These are phyloP conservation scores for Phycodurus eques DNA, from an alignment of 2,113 vertebrate species.

Conservation along the genomic window DNA sequence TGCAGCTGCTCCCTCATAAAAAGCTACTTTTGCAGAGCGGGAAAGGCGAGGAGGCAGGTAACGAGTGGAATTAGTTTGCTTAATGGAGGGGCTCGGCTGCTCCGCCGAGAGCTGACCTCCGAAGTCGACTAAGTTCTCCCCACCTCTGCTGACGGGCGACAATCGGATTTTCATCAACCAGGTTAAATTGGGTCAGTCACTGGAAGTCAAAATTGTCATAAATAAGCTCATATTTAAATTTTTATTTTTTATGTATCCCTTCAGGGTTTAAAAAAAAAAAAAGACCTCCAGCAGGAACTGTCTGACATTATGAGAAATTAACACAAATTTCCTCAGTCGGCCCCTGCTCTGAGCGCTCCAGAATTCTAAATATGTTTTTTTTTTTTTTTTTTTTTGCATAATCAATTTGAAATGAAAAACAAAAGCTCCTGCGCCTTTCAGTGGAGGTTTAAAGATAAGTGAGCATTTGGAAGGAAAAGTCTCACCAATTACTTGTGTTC, in stretches of 20 bases:
- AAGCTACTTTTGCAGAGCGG: not conserved
- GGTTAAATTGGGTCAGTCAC: constrained; percentile 23
- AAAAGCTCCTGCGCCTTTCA: not conserved
- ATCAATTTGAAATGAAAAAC: constrained; percentile 1
- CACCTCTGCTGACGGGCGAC: constrained; percentile 17
- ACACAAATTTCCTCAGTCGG: not conserved
- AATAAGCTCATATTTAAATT: not conserved
- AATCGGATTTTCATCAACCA: constrained; percentile 24
- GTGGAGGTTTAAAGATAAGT: not conserved
- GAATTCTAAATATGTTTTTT: not conserved
- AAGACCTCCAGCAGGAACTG: not conserved
- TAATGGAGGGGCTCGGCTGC: constrained; percentile 49
- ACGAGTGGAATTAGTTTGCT: constrained; percentile 54
- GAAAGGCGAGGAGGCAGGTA: constrained; percentile 31
- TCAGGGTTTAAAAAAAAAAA: not conserved
- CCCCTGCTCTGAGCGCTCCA: not conserved
- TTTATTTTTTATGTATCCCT: not conserved
- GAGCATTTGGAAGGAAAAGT: not conserved
- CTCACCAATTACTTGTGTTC: not conserved
- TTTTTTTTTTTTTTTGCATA: not conserved
- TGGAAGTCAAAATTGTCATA: not conserved
- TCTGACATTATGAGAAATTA: not conserved
- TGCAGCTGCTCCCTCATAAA: not conserved
- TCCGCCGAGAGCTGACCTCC: constrained; percentile 30
- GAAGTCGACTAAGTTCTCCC: constrained; percentile 10